Percentiles rank a stretch among this genome's conserved stretches.
phyloP scores from a whole-genome alignment of 35 echinoderm and acorn worm genomes.

The Stichopus chloronotus region DNA sequence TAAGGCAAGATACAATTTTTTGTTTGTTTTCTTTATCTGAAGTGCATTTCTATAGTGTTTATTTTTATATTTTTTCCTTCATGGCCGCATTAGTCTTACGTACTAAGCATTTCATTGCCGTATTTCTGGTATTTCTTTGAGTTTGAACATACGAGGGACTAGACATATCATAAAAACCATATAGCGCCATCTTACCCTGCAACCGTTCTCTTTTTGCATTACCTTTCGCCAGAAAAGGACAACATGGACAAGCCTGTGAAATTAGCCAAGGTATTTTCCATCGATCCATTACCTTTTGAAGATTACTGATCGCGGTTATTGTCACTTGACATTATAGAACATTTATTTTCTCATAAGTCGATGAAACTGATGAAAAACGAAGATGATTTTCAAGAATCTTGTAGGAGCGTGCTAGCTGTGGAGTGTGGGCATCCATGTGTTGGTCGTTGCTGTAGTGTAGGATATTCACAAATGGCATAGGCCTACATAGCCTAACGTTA shows the following conservation, averaged over 20 bases:
- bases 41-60: too few species aligned
- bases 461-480: too few species aligned
- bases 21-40: too few species aligned
- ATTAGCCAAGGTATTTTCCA: slow-evolving; percentile 10
- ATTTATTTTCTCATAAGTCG: too few species aligned
- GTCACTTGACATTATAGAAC: neutral
- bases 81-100: neutral
- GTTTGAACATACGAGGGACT: neutral
- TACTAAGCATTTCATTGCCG: neutral
- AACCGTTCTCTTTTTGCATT: neutral
- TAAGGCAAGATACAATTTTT: too few species aligned
- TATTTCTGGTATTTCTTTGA: neutral
- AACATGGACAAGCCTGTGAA: slow-evolving; percentile 27
- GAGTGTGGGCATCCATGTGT: too few species aligned
- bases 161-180: neutral
- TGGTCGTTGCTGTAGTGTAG: too few species aligned
- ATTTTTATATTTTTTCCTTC: neutral
- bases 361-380: too few species aligned
- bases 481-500: too few species aligned
- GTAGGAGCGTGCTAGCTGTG: too few species aligned
- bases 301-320: neutral
- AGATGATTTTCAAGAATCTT: too few species aligned
- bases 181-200: neutral
- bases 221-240: neutral
- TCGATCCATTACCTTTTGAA: neutral